A percentile compares a stretch with the other conserved stretches of the same genome.
Evolutionary conservation across 2,888 invertebrate genomes (phyloP).

Genomic region (Rhingia campestris): DNA sequence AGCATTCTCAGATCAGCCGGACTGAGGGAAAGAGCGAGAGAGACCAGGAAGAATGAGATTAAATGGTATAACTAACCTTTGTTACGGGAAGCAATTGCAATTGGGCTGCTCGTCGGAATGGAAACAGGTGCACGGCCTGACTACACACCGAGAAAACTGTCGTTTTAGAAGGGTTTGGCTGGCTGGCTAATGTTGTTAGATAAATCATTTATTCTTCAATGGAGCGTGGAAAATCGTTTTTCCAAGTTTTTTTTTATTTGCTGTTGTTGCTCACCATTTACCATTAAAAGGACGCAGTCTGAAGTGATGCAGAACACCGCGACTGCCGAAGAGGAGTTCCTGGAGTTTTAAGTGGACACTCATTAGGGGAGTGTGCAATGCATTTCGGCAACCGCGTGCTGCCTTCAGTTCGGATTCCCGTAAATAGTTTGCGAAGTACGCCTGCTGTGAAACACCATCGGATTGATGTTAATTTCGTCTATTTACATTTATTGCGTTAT

Average conservation of each 20-base stretch:
- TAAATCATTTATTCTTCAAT: slow-evolving; percentile 74
- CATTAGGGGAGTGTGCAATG: not conserved
- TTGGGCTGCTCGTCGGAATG: slow-evolving; percentile 41
- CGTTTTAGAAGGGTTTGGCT: slow-evolving; percentile 69
- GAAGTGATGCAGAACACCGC: slow-evolving; percentile 67
- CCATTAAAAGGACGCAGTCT: slow-evolving; percentile 54
- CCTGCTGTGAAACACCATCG: slow-evolving; percentile 1
- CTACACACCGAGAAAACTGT: slow-evolving; percentile 22
- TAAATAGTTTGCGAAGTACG: not conserved
- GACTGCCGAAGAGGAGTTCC: not conserved
- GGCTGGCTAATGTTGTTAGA: slow-evolving; percentile 51
- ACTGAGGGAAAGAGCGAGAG: not conserved
- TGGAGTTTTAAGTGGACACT: not conserved
- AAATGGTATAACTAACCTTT: slow-evolving; percentile 67
- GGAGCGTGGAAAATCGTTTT: slow-evolving; percentile 70
- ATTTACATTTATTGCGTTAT: slow-evolving; percentile 31
- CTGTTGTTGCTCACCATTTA: not conserved
- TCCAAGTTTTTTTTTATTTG: not conserved
- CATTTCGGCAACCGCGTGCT: not conserved
- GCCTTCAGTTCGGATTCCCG: not conserved
- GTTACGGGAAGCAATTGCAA: slow-evolving; percentile 63
- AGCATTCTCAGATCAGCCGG: not conserved
- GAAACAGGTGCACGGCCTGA: slow-evolving; percentile 53
- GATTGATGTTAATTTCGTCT: slow-evolving; percentile 12
- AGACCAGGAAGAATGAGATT: slow-evolving; percentile 69